Base-by-base conservation (phyloP, 2,797 vertebrate genomes). In the Yasuhikotakia modesta region DNA sequence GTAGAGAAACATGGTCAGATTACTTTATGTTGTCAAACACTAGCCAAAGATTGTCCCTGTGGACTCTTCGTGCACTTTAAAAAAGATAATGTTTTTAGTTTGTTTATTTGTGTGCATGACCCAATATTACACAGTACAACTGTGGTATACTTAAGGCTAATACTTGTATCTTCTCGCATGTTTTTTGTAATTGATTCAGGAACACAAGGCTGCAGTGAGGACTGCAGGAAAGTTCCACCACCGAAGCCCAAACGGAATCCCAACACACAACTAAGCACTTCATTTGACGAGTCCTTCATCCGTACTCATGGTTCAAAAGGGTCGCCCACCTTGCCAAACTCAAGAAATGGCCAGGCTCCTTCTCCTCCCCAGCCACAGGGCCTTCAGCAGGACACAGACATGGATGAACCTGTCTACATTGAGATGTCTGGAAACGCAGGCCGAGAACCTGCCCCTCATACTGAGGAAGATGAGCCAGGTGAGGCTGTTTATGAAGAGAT, bases 401-500 rank as follows among this genome's bases (percentile, higher is more conserved):
- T 94, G 75, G 97, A 98, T 61, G 97, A 99, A 82, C 97, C 98
- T 0, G 96, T 99, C 88, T 99, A 99, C 90, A 99, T 99, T 63
- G 98, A 99, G 93, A 99, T 99, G 98, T 96, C 98, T 60, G 97
- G 96, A 55, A 97, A 96, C 70, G 93, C 95, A 5, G 92, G 94
- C 63, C 89, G 94, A 82, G 96, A 99, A 86, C 92, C 94, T 27
- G 30, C 52, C 14, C 39, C 92, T 85, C 94, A 88, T 79, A 94
- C 94, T 0, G 91, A 93, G 83, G 96, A 98, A 5, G 96, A 99
- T 87, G 97, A 99, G 89, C 96, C 95, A 63, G 95, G 95, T 0
- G 98, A 99, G 90, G 95, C 97, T 0, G 97, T 99, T 81, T 99
- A 99, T 0, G 98, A 99, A 88, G 98, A 99, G 87, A 99, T 99